Evolutionary conservation across 1,140 invertebrate species (phyloP), one percentile per base, ranked within the genome.

Genomic region (Idris sp.): DNA sequence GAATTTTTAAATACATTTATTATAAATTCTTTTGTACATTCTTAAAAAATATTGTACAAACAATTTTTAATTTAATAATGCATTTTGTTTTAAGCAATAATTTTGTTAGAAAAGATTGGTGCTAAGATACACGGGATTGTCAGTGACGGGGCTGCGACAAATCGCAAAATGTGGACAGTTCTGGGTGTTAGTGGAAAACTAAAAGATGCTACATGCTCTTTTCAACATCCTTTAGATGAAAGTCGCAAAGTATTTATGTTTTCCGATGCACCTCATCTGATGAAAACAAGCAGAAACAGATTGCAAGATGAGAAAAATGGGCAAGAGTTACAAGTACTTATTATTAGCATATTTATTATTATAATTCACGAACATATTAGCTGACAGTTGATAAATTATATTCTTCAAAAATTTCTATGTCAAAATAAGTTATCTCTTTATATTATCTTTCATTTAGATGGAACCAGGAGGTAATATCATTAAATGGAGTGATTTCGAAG

Each of bases 101-200:
- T 38, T 10, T n/a, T 48, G n/a, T 6, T 58, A 11, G 61, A 65
- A 67, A 61, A 54, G 26, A 18, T 28, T 26, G 58, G 69, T 2
- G 51, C 38, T 10, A 54, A 38, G 31, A 30, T 77, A 4, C 59
- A 74, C 30, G 65, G 53, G 3, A 36, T 77, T 40, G 48, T 71
- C 1, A 46, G 51, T 28, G 76, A 77, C 35, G 71, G 72, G 9
- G 65, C 59, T 7, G 11, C 22, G 4, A 46, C 53, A 0, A 77
- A 72, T 44, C 22, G 54, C 8, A 76, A 58, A 53, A 53, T 76
- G 13, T 78, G 73, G 67, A 28, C 2, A 10, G 16, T 3, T 13
- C 36, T 51, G 14, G 46, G 38, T 13, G 18, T 51, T 4, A 19
- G 2, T 25, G 46, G 31, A 14, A 1, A 11, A 13, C 7, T 35